Percentiles rank a stretch among this genome's conserved stretches.
phyloP scores from a whole-genome alignment of 2,113 vertebrate species.

The Eudyptes chrysolophus region DNA sequence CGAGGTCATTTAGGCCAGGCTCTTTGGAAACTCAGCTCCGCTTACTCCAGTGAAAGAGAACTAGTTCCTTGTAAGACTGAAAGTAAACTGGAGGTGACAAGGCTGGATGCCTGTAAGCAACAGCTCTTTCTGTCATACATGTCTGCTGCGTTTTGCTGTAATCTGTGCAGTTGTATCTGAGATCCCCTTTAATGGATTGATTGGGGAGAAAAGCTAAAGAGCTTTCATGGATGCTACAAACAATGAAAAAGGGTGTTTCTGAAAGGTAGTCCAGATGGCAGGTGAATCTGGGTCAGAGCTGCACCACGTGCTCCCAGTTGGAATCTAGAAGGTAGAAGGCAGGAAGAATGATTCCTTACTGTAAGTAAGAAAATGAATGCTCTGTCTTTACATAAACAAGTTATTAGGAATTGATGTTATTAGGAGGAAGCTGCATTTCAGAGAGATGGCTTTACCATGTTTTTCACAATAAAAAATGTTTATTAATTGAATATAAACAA shows the following conservation, averaged over 20 bases:
- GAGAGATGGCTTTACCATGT: not conserved
- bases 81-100: not conserved
- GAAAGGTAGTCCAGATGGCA: slow-evolving; percentile 18
- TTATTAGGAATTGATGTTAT: not conserved
- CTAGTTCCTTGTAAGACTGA: not conserved
- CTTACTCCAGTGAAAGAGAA: not conserved
- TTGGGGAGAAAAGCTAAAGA: not conserved
- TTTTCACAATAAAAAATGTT: not conserved
- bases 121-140: not conserved
- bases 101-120: not conserved
- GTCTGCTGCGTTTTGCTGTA: not conserved
- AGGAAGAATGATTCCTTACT: not conserved
- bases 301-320: not conserved
- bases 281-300: slow-evolving; percentile 26
- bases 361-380: not conserved
- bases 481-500: not conserved
- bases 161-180: not conserved
- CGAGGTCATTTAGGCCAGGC: not conserved
- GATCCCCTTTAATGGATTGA: not conserved
- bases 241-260: not conserved
- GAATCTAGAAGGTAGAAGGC: not conserved
- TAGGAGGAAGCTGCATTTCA: not conserved
- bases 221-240: not conserved
- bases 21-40: not conserved
- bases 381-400: not conserved